Base-by-base conservation (phyloP, 1,140 invertebrate genomes). In the Ladona fulva region DNA sequence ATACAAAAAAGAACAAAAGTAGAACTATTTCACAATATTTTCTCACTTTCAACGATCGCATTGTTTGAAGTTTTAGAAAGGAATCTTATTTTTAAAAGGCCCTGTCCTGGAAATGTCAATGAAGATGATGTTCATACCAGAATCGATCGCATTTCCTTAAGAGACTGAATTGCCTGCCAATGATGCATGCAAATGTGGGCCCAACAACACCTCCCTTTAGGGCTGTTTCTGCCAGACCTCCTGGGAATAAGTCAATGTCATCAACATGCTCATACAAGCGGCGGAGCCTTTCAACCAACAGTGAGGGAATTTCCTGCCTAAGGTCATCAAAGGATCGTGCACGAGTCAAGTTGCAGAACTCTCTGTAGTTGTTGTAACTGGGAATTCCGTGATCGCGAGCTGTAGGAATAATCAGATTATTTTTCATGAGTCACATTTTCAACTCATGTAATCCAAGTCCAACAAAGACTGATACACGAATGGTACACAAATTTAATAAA, bases 71-170 rank as follows among this genome's bases (percentile, higher is more conserved):
- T 5, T 37, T 37, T 37, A 37, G 29, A 37, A n/a, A n/a, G 1
- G 29, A 37, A 37, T 37, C 1, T 5, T 37, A 37, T n/a, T n/a
- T n/a, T n/a, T n/a, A n/a, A n/a, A n/a, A n/a, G n/a, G n/a, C n/a
- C n/a, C n/a, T n/a, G n/a, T n/a, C n/a, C n/a, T n/a, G n/a, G n/a
- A n/a, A n/a, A n/a, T n/a, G n/a, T n/a, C n/a, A 8, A 74, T 73
- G 24, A 37, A 37, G 8, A 37, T 37, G 1, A 22, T 42, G 14
- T 76, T 76, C 59, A 83, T 80, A 93, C 95, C 95, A 98, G 86
- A 95, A 98, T 78, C 96, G 87, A 87, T 98, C 96, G 83, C 96
- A 97, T 83, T 95, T 95, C 79, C 95, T 91, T 24, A 95, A 66
- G 85, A 87, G 24, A 87, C 89, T 80, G 80, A 89, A 90, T 79